Conservation (phyloP, 2,888 invertebrate species). For the Luperina testacea region DNA sequence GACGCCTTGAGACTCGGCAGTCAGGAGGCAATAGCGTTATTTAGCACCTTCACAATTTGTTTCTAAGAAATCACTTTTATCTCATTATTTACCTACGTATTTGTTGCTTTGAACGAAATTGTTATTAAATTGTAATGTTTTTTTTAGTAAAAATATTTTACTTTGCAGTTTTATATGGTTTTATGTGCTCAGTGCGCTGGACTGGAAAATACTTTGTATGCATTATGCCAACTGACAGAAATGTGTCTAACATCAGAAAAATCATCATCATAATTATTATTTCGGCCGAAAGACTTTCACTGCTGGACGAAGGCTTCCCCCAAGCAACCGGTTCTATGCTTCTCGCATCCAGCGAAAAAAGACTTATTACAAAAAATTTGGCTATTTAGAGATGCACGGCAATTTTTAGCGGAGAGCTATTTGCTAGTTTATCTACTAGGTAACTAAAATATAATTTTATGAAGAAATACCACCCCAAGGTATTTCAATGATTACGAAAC, state of each 20-base stretch:
- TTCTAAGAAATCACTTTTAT: constrained; percentile 62
- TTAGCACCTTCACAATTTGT: constrained; percentile 67
- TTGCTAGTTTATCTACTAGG: neutral
- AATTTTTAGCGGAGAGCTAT: neutral
- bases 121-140: neutral
- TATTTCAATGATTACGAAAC: constrained; percentile 11
- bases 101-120: constrained; percentile 29
- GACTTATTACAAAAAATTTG: neutral
- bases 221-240: neutral
- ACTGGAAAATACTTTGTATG: neutral
- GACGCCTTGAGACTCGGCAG: constrained; percentile 72
- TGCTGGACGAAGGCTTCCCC: too few relatives aligned
- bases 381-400: neutral
- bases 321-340: neutral
- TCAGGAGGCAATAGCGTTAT: constrained; percentile 74
- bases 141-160: neutral
- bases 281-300: neutral
- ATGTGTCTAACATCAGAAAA: neutral
- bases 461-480: neutral
- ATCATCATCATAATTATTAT: neutral
- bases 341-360: neutral
- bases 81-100: constrained; percentile 39
- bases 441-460: neutral
- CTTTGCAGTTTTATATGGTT: neutral
- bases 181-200: neutral